Percentiles rank a stretch among this genome's conserved stretches.
Evolutionary conservation across 2,888 invertebrate genomes (phyloP).

Genomic region (Eilema sororculum): DNA sequence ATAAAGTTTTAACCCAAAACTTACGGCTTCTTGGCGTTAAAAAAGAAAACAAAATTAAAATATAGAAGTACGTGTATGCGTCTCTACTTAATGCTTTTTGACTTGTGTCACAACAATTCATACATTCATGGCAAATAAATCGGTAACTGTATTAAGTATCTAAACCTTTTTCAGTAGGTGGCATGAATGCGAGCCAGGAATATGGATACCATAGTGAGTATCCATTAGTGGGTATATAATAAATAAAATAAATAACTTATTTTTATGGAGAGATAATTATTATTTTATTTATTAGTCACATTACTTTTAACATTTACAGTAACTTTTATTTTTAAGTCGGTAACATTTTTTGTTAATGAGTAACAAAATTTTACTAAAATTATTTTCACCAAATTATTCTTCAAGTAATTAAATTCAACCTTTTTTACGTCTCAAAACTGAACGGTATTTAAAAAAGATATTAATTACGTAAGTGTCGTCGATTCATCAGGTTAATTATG

Average conservation of each 20-base stretch:
- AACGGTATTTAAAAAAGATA: constrained; percentile 42
- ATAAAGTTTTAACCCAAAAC: constrained; percentile 44
- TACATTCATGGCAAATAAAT: too few species aligned
- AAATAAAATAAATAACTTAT: too few species aligned
- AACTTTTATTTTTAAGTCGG: background rate
- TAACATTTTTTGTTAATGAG: background rate
- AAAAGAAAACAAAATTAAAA: background rate
- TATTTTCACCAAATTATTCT: background rate
- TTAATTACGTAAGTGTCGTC: constrained; percentile 49
- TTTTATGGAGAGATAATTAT: background rate
- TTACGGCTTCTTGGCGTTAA: background rate
- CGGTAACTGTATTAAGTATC: too few species aligned
- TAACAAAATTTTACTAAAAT: background rate
- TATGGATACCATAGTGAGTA: too few species aligned
- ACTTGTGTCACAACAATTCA: background rate
- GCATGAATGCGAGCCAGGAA: too few species aligned
- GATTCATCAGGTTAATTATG: constrained; percentile 61
- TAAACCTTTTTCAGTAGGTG: too few species aligned
- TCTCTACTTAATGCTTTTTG: background rate
- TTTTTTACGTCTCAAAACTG: constrained; percentile 29
- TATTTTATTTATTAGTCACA: too few species aligned
- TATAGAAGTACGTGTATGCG: background rate
- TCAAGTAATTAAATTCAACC: background rate
- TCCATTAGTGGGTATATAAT: too few species aligned
- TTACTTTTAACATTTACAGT: background rate